Percentiles rank a stretch among this genome's conserved stretches.
phyloP scores from a whole-genome alignment of 2,888 invertebrate species.

The Macrosoma leucophasiata region DNA sequence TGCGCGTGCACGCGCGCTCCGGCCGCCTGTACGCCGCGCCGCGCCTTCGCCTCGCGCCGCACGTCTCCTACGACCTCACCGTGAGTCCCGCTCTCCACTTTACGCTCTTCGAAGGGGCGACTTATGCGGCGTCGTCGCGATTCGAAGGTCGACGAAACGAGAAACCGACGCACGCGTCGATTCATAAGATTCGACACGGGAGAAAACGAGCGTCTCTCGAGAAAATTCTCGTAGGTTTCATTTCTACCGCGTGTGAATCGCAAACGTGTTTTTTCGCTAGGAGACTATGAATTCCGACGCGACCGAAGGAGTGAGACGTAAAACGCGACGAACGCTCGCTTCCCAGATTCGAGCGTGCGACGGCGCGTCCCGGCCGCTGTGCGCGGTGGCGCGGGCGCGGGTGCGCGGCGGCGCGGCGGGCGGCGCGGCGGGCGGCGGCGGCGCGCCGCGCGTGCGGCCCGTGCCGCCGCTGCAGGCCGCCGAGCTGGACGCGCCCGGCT shows the following conservation, averaged over 20 bases:
- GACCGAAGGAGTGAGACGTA: no score
- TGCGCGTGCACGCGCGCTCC: conserved; percentile 87
- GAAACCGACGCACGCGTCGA: no score
- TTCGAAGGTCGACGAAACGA: no score
- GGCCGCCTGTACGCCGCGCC: conserved; percentile 88
- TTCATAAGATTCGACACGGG: no score
- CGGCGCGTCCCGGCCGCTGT: conserved; percentile 83
- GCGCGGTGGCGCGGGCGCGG: conserved; percentile 84
- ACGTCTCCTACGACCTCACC: conserved; percentile 52
- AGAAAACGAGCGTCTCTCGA: no score
- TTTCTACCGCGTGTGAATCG: no score
- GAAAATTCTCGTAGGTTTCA: no score
- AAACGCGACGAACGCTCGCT: no score
- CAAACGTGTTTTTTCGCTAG: no score
- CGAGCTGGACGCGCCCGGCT: conserved; percentile 91
- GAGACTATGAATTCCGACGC: no score
- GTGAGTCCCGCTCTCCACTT: conserved; percentile 25
- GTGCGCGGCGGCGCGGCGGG: conserved; percentile 73
- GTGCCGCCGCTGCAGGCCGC: conserved; percentile 83
- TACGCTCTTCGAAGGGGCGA: no score
- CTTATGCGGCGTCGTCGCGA: no score
- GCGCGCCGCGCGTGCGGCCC: conserved; percentile 78
- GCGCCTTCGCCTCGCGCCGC: conserved; percentile 77
- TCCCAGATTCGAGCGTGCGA: conserved; percentile 87
- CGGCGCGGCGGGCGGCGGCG: conserved; percentile 76